Conservation (phyloP, 2,113 vertebrate species). For the Myiopsitta monachus region DNA sequence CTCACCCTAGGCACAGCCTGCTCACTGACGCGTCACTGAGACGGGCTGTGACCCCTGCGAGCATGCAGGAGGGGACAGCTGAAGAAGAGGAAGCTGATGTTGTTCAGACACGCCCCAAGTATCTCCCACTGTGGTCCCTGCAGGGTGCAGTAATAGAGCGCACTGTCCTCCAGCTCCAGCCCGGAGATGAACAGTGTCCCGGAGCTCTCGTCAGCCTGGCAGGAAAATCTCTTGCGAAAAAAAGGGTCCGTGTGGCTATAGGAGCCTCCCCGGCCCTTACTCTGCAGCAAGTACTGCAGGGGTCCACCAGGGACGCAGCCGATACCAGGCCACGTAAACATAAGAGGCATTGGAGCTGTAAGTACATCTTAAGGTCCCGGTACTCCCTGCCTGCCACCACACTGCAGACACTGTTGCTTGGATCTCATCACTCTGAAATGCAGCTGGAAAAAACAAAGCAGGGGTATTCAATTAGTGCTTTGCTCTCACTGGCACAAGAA, state of each 20-base stretch:
- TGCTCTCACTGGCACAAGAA: neutral
- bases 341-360: neutral
- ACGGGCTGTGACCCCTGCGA: neutral
- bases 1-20: neutral
- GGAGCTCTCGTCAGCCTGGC: neutral
- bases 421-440: neutral
- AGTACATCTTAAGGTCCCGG: neutral
- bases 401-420: neutral
- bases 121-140: neutral
- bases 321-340: neutral
- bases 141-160: neutral
- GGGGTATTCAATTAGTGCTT: neutral
- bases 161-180: neutral
- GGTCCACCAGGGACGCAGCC: neutral
- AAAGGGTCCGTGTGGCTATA: neutral
- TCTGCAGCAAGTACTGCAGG: neutral
- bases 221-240: neutral
- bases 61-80: neutral
- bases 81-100: neutral
- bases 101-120: neutral
- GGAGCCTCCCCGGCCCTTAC: neutral
- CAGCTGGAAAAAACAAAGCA: neutral
- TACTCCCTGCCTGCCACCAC: neutral
- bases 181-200: neutral
- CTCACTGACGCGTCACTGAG: neutral